Conservation (phyloP, 2,113 vertebrate species). For the Neodon shergylaensis region DNA sequence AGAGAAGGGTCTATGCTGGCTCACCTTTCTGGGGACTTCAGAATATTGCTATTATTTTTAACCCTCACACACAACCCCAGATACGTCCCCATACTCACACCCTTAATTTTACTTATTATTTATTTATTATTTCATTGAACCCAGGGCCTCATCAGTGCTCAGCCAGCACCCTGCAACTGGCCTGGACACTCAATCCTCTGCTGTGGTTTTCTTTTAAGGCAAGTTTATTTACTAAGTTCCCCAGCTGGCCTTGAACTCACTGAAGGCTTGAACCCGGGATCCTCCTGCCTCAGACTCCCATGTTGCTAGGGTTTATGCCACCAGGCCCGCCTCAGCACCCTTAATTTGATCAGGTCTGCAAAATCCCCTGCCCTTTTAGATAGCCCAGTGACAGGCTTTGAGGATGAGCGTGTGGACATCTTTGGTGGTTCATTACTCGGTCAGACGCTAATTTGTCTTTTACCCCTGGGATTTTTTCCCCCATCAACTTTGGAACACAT, state of each 20-base stretch:
- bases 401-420: background rate
- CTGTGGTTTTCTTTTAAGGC: background rate
- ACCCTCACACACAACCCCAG: background rate
- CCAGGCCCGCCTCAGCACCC: background rate
- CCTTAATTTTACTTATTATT: background rate
- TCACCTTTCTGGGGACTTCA: background rate
- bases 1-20: background rate
- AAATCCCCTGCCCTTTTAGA: background rate
- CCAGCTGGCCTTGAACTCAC: background rate
- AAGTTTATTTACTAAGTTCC: background rate
- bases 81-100: background rate
- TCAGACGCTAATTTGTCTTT: background rate
- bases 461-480: background rate
- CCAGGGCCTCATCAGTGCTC: background rate
- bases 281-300: background rate
- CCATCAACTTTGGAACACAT: background rate
- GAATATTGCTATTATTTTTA: background rate
- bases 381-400: background rate
- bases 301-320: background rate
- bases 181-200: too few relatives aligned
- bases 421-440: background rate
- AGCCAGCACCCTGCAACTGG: background rate
- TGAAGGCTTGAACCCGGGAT: background rate
- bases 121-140: background rate
- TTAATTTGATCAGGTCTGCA: background rate